Evolutionary conservation across 2,797 vertebrate genomes (phyloP).

Genomic region (Melanogrammus aeglefinus): DNA sequence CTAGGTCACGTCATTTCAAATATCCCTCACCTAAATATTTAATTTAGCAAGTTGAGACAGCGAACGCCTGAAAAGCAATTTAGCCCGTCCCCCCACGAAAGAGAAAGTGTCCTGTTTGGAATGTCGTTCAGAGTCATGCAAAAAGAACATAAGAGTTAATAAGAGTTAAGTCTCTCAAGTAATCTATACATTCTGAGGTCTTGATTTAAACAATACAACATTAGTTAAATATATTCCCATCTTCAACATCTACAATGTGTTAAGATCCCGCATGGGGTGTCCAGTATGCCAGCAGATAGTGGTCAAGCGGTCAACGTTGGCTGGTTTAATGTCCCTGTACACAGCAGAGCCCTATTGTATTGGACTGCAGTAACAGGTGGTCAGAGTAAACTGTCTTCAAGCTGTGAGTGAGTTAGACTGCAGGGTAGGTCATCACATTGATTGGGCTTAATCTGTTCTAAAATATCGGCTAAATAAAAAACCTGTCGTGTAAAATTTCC

Average conservation of each 20-base stretch:
- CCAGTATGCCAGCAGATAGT: constrained; percentile 19
- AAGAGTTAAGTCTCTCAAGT: no score
- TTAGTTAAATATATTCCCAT: neutral
- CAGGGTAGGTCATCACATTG: constrained; percentile 6
- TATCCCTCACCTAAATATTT: neutral
- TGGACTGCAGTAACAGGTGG: constrained; percentile 24
- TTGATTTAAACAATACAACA: neutral
- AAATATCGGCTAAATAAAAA: neutral
- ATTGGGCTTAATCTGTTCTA: neutral
- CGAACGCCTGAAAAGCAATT: neutral
- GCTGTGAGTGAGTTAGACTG: constrained; percentile 12
- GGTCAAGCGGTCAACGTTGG: constrained; percentile 43
- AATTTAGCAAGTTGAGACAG: neutral
- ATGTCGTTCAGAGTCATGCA: neutral
- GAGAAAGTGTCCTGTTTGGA: no score
- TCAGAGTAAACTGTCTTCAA: constrained; percentile 10
- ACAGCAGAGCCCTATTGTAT: constrained; percentile 10
- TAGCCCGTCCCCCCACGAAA: neutral
- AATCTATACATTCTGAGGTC: neutral
- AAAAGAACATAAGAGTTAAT: no score
- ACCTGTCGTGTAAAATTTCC: neutral
- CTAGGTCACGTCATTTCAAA: neutral
- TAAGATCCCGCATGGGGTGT: constrained; percentile 7
- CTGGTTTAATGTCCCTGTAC: constrained; percentile 26
- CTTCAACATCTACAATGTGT: neutral